phyloP scores from a whole-genome alignment of 2,113 vertebrate genomes.

The Todiramphus chloris region DNA sequence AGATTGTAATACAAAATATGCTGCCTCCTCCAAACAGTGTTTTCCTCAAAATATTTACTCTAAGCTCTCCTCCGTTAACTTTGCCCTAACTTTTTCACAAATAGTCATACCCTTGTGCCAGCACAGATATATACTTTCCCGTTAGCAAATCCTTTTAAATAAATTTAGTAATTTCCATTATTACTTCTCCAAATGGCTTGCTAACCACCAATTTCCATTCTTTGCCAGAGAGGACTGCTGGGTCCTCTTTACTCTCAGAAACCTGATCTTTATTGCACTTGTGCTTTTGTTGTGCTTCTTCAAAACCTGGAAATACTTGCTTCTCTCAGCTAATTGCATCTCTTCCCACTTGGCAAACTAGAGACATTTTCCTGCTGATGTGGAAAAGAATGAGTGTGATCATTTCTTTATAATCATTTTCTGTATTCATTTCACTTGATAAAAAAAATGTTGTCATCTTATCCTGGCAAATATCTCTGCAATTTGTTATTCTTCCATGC shows the following conservation, averaged over 20 bases:
- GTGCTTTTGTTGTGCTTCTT: neutral
- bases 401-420: neutral
- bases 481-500: neutral
- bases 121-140: neutral
- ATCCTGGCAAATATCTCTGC: neutral
- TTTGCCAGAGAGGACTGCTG: neutral
- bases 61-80: neutral
- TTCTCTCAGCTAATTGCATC: neutral
- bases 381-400: neutral
- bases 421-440: neutral
- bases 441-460: neutral
- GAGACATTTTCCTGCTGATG: neutral
- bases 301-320: neutral
- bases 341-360: neutral
- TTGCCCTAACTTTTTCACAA: neutral
- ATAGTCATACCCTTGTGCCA: neutral
- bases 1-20: slow-evolving; percentile 16
- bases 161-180: neutral
- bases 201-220: neutral
- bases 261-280: neutral
- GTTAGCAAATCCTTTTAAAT: neutral
- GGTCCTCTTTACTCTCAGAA: neutral
- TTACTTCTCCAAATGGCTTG: neutral
- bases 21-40: neutral
- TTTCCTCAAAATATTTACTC: slow-evolving; percentile 34